Conservation (phyloP, 1,140 invertebrate genomes). For the Holotrichia oblita region DNA sequence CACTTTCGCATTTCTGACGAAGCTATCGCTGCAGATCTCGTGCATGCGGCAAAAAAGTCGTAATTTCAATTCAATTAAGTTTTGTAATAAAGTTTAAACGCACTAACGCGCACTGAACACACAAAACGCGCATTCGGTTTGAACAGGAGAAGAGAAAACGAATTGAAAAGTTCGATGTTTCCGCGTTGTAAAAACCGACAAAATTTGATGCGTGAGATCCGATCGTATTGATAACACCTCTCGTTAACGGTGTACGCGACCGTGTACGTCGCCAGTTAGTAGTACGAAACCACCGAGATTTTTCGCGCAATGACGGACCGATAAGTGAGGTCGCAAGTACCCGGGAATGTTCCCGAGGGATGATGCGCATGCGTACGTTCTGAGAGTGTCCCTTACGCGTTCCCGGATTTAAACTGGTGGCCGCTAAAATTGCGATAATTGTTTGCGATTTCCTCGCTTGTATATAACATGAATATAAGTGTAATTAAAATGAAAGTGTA, state of each 20-base stretch:
- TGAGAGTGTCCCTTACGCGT: neutral
- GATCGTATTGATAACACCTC: constrained; percentile 5
- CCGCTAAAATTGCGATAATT: constrained; percentile 11
- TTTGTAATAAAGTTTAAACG: neutral
- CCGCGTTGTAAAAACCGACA: neutral
- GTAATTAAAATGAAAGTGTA: neutral
- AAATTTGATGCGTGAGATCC: constrained; percentile 10
- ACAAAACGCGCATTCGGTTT: neutral
- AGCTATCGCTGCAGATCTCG: neutral
- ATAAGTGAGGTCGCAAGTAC: constrained; percentile 34
- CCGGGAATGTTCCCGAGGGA: constrained; percentile 31
- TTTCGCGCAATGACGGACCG: constrained; percentile 28
- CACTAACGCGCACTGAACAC: neutral
- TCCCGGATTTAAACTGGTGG: constrained; percentile 27
- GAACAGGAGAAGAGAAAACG: neutral
- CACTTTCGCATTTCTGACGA: neutral
- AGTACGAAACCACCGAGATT: constrained; percentile 28
- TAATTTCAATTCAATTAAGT: neutral
- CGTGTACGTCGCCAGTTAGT: neutral
- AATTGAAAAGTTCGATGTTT: neutral
- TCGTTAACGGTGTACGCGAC: constrained; percentile 3
- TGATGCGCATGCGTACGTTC: constrained; percentile 25
- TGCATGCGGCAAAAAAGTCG: neutral
- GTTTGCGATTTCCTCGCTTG: neutral
- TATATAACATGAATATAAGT: neutral